Percentiles rank a stretch among this genome's conserved stretches.
Evolutionary conservation across 2,113 vertebrate species (phyloP).

Genomic region (Hymenochirus boettgeri): DNA sequence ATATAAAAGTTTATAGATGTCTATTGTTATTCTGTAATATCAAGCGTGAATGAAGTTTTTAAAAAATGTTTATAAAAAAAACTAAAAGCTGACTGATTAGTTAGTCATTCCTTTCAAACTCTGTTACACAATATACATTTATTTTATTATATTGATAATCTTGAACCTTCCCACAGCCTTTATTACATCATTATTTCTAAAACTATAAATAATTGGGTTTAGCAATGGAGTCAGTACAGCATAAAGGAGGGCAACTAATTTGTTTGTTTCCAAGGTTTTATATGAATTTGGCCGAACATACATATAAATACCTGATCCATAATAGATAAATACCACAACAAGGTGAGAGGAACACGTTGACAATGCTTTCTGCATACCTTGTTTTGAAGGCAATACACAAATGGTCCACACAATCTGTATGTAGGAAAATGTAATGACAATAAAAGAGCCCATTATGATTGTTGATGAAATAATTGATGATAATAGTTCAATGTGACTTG

Average conservation of each 20-base stretch:
- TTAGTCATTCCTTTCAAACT: no score
- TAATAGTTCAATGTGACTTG: constrained; percentile 5
- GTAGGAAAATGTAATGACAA: constrained; percentile 14
- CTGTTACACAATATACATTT: no score
- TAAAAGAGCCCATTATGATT: constrained; percentile 13
- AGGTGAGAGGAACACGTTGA: constrained; percentile 20
- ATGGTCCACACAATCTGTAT: neutral
- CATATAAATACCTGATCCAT: constrained; percentile 13
- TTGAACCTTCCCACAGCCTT: no score
- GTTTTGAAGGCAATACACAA: neutral
- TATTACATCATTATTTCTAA: constrained; percentile 16
- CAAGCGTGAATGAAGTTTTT: no score
- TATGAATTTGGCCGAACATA: constrained; percentile 18
- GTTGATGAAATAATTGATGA: constrained; percentile 16
- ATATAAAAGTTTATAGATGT: no score
- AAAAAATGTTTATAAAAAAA: no score
- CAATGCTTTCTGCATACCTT: neutral
- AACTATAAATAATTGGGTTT: constrained; percentile 24
- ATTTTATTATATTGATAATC: no score
- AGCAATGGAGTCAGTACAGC: constrained; percentile 13
- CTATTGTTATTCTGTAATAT: no score
- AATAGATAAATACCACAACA: constrained; percentile 18
- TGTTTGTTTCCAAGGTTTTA: constrained; percentile 15
- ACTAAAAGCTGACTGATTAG: no score
- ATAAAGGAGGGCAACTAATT: constrained; percentile 10